Evolutionary conservation across 2,113 vertebrate species (phyloP).

Genomic region (Pandion haliaetus): DNA sequence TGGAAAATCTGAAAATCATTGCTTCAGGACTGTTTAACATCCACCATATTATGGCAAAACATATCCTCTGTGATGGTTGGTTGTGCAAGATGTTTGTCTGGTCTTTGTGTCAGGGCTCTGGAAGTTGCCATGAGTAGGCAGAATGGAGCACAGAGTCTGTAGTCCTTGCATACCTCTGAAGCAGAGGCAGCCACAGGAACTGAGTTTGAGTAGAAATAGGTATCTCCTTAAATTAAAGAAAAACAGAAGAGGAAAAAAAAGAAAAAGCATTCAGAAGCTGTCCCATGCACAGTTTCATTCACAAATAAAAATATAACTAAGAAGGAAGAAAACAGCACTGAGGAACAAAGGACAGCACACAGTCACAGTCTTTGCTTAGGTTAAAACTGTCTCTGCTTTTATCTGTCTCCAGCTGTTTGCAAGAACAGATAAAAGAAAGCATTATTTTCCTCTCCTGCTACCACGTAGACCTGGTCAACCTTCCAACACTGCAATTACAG

Average conservation of each 20-base stretch:
- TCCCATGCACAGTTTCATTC: neutral
- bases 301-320: neutral
- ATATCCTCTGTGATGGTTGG: neutral
- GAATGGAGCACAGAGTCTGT: neutral
- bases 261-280: neutral
- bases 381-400: conserved; percentile 46
- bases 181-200: neutral
- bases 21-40: neutral
- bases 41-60: neutral
- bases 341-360: conserved; percentile 17
- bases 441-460: conserved; percentile 25
- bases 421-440: conserved; percentile 57
- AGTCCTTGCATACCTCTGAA: neutral
- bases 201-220: neutral
- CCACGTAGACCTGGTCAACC: neutral
- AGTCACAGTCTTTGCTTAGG: conserved; percentile 26
- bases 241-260: neutral
- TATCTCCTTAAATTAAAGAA: neutral
- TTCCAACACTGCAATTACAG: conserved; percentile 41
- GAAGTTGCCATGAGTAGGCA: neutral
- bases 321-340: neutral
- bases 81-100: neutral
- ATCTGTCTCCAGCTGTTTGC: conserved; percentile 62
- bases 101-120: neutral
- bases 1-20: neutral